These are phyloP conservation scores for Heliconius aoede DNA, from an alignment of 2,888 invertebrate genomes.

Conservation along the genomic window DNA sequence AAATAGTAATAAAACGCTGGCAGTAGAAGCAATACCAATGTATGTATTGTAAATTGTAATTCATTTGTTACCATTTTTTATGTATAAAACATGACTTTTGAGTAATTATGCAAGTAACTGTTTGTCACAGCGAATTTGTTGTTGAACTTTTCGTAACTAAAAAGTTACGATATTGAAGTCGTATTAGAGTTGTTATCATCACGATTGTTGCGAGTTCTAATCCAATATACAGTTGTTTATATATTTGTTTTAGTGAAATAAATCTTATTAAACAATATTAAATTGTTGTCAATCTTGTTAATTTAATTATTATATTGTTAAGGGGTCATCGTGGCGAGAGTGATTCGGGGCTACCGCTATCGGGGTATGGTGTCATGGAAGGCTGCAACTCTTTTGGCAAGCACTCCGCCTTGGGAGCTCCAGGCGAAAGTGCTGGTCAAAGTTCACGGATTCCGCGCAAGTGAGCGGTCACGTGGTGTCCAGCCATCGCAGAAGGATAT, in stretches of 20 bases:
- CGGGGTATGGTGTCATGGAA: too few species aligned
- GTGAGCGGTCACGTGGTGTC: too few species aligned
- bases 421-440: too few species aligned
- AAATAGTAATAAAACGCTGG: not conserved
- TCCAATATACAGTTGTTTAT: not conserved
- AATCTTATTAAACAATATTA: too few species aligned
- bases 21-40: not conserved
- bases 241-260: not conserved
- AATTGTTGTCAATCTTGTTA: too few species aligned
- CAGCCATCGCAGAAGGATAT: too few species aligned
- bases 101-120: constrained; percentile 5
- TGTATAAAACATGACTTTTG: not conserved
- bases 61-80: not conserved
- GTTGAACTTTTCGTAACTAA: not conserved
- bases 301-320: too few species aligned
- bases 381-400: too few species aligned
- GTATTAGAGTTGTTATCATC: not conserved
- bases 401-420: too few species aligned
- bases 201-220: not conserved
- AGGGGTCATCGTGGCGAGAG: too few species aligned
- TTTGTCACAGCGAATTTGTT: not conserved
- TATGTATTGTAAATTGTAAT: not conserved
- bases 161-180: not conserved
- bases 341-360: too few species aligned
- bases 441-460: too few species aligned